phyloP scores from a whole-genome alignment of 2,113 vertebrate genomes.

The Hippocampus guttulatus region DNA sequence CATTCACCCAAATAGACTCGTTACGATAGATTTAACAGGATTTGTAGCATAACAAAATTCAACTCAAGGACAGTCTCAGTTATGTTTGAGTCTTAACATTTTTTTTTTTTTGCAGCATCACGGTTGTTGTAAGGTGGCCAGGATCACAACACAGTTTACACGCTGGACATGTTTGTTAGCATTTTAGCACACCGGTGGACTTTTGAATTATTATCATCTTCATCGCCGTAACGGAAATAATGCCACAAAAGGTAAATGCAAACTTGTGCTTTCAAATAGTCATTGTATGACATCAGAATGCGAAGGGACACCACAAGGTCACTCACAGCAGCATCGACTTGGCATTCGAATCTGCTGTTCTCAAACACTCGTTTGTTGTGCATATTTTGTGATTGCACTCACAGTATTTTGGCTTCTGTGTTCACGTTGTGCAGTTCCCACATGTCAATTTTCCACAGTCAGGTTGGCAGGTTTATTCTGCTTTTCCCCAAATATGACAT shows the following conservation, averaged over 20 bases:
- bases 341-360: too few relatives aligned
- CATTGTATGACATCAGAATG: too few relatives aligned
- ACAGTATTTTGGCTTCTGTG: too few relatives aligned
- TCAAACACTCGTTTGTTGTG: background rate
- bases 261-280: too few relatives aligned
- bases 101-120: background rate
- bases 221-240: too few relatives aligned
- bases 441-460: too few relatives aligned
- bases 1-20: background rate
- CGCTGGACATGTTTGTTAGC: background rate
- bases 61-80: background rate
- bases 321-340: background rate
- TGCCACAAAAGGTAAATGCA: too few relatives aligned
- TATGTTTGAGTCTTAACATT: background rate
- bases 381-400: too few relatives aligned
- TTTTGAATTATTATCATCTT: background rate
- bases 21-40: background rate
- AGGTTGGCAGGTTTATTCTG: too few relatives aligned
- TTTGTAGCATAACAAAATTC: background rate
- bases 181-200: background rate
- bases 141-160: background rate
- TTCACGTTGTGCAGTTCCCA: too few relatives aligned
- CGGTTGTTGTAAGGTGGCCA: background rate
- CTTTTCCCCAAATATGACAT: too few relatives aligned
- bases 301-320: background rate